Percentiles rank a stretch among this genome's conserved stretches.
Conservation (phyloP, 1,140 invertebrate genomes). For the Anagrus nilaparvatae region DNA sequence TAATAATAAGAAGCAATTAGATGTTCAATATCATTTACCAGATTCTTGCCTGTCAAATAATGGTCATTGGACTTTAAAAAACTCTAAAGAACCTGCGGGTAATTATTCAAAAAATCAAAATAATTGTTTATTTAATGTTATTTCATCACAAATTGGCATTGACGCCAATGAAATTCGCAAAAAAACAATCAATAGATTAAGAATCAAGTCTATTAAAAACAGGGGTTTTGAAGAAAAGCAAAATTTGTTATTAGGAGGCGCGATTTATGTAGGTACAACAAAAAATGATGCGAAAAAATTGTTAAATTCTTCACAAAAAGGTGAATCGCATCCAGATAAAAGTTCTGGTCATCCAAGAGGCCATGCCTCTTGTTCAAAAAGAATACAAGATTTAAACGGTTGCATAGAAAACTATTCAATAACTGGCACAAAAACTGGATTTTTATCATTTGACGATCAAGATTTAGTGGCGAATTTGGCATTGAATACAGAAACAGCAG, state of each 20-base stretch:
- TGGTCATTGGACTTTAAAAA: conserved; percentile 3
- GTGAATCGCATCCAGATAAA: conserved; percentile 1
- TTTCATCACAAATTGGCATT: conserved; percentile 4
- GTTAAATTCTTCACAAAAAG: conserved; percentile 1
- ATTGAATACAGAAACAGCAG: background rate
- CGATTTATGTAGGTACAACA: background rate
- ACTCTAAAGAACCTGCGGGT: background rate
- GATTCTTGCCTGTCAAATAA: background rate
- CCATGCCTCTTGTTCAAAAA: background rate
- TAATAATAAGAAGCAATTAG: background rate
- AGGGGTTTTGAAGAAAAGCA: too few relatives aligned
- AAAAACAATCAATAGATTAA: background rate
- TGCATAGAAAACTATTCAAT: conserved; percentile 8
- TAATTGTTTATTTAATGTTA: conserved; percentile 5
- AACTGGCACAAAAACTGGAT: conserved; percentile 1
- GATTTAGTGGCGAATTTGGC: background rate
- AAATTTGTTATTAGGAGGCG: too few relatives aligned
- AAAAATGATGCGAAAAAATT: background rate
- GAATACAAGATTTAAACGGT: background rate
- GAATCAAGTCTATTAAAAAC: background rate
- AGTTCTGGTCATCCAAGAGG: conserved; percentile 3
- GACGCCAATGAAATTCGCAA: background rate
- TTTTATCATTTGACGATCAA: conserved; percentile 3
- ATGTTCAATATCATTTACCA: background rate
- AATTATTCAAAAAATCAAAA: background rate